Evolutionary conservation across 2,113 vertebrate species (phyloP).

Genomic region (Gopherus evgoodei): DNA sequence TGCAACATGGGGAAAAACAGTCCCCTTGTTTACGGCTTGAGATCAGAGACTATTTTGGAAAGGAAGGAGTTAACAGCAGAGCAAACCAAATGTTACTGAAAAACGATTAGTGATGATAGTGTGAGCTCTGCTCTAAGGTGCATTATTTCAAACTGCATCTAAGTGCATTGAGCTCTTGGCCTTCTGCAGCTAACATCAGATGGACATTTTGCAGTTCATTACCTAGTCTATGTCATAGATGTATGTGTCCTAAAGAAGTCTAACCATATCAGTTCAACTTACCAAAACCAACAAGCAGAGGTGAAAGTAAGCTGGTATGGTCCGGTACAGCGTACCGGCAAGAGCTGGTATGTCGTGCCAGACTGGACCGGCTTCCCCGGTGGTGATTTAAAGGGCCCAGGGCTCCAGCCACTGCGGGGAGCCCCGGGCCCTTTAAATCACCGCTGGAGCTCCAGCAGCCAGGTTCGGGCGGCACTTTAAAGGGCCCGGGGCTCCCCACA

Average conservation of each 20-base stretch:
- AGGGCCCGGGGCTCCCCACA: no score
- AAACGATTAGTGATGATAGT: neutral
- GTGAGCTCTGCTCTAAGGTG: neutral
- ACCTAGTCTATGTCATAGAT: neutral
- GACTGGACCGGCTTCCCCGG: no score
- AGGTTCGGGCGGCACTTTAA: no score
- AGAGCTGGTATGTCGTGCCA: no score
- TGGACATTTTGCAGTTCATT: neutral
- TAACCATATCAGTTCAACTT: constrained; percentile 1
- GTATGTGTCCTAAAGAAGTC: neutral
- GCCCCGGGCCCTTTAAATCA: no score
- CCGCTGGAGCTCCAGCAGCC: no score
- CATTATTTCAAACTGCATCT: neutral
- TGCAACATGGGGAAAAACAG: neutral
- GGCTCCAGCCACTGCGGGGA: no score
- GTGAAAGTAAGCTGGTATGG: no score
- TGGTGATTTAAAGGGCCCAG: no score
- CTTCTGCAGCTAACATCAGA: constrained; percentile 22
- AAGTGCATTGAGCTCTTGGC: neutral
- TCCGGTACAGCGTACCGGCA: no score
- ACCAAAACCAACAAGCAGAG: neutral
- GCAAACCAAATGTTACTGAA: neutral
- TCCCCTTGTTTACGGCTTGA: neutral
- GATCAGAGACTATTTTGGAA: neutral
- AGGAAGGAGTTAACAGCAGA: neutral